phyloP scores from a whole-genome alignment of 2,113 vertebrate species.

The Bos taurus region DNA sequence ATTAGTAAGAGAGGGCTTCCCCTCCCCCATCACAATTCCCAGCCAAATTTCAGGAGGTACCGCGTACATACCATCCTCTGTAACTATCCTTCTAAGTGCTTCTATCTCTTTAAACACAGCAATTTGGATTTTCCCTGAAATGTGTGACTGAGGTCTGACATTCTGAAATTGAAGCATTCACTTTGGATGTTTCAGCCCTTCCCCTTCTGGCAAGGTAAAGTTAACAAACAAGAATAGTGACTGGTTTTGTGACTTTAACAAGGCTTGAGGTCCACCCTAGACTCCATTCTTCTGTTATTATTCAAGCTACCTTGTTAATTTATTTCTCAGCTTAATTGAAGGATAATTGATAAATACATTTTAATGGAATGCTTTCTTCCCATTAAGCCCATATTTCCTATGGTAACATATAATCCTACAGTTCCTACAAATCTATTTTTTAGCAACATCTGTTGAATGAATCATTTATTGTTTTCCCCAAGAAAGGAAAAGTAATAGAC shows the following conservation, averaged over 20 bases:
- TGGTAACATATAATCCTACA: not conserved
- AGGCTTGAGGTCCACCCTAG: not conserved
- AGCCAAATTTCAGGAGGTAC: not conserved
- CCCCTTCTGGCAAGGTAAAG: not conserved
- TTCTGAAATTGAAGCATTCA: not conserved
- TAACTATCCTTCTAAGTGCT: not conserved
- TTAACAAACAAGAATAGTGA: not conserved
- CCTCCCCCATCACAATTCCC: too few relatives aligned
- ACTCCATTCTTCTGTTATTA: not conserved
- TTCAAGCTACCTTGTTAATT: not conserved
- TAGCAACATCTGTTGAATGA: not conserved
- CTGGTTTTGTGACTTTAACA: not conserved
- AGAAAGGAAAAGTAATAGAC: not conserved
- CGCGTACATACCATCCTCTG: accelerated
- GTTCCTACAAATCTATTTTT: not conserved
- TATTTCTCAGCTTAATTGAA: not conserved
- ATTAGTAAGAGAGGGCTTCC: not conserved
- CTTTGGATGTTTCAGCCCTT: not conserved
- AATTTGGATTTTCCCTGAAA: not conserved
- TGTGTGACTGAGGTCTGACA: not conserved
- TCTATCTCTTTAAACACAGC: not conserved
- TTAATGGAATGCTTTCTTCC: not conserved
- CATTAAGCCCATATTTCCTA: not conserved
- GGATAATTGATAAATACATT: not conserved
- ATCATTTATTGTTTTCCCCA: not conserved